Evolutionary conservation across 2,797 vertebrate species (phyloP).

Genomic region (Babyrousa celebensis): DNA sequence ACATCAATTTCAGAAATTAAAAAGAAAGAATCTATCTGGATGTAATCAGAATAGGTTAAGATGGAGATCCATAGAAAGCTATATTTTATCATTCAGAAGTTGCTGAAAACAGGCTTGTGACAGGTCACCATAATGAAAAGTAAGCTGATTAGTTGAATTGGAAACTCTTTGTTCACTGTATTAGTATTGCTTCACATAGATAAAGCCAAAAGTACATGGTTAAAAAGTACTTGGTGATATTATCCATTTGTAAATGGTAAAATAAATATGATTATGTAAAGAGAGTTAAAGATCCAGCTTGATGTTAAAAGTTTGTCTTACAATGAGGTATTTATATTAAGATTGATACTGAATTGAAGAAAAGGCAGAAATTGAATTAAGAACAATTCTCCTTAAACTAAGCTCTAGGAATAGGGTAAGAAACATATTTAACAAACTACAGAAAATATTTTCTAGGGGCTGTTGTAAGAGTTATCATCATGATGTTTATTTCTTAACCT

Average conservation of each 20-base stretch:
- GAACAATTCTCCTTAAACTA: not conserved
- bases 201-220: not conserved
- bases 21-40: not conserved
- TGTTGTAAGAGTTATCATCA: not conserved
- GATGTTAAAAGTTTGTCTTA: not conserved
- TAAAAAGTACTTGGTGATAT: not conserved
- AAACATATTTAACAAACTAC: not conserved
- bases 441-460: not conserved
- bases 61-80: not conserved
- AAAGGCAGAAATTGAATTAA: slow-evolving; percentile 11
- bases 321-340: not conserved
- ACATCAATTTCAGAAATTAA: not conserved
- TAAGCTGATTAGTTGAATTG: not conserved
- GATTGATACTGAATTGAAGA: not conserved
- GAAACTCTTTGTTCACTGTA: not conserved
- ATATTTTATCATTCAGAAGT: not conserved
- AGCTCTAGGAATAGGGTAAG: not conserved
- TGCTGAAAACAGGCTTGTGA: not conserved
- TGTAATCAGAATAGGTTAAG: not conserved
- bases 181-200: not conserved
- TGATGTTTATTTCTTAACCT: not conserved
- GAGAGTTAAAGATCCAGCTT: not conserved
- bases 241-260: slow-evolving; percentile 36
- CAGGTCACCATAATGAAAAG: not conserved
- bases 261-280: not conserved